phyloP scores from a whole-genome alignment of 92 coral and sea anemone species.

The Epizoanthus scotinus region DNA sequence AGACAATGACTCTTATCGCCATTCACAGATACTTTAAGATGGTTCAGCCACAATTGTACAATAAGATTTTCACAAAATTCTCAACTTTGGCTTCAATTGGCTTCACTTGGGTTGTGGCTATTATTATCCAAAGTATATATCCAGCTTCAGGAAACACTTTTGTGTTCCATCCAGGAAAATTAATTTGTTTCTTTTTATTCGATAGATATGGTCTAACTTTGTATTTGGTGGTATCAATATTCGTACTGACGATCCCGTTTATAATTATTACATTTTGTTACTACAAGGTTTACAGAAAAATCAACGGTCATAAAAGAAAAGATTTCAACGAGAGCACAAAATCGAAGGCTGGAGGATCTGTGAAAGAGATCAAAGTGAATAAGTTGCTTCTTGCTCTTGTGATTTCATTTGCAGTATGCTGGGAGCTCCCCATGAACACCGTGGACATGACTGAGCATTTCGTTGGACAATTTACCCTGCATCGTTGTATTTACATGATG shows the following conservation, averaged over 20 bases:
- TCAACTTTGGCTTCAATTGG: not conserved
- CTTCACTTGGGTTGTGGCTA: not conserved
- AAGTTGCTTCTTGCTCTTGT: not conserved
- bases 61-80: not conserved
- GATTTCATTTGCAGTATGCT: not conserved
- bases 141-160: not conserved
- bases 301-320: not conserved
- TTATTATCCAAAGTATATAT: not conserved
- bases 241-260: not conserved
- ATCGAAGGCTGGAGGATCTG: not conserved
- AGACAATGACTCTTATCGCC: not conserved
- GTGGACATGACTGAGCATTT: not conserved
- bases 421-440: not conserved
- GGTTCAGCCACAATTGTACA: not conserved
- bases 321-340: not conserved
- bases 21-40: conserved; percentile 7
- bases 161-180: not conserved
- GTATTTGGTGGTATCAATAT: not conserved
- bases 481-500: not conserved
- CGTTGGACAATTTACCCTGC: not conserved
- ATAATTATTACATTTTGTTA: not conserved
- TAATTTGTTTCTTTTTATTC: not conserved
- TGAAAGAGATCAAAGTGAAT: not conserved
- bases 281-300: not conserved
- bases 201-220: not conserved